phyloP scores from a whole-genome alignment of 2,113 vertebrate genomes.

The Pavo muticus region DNA sequence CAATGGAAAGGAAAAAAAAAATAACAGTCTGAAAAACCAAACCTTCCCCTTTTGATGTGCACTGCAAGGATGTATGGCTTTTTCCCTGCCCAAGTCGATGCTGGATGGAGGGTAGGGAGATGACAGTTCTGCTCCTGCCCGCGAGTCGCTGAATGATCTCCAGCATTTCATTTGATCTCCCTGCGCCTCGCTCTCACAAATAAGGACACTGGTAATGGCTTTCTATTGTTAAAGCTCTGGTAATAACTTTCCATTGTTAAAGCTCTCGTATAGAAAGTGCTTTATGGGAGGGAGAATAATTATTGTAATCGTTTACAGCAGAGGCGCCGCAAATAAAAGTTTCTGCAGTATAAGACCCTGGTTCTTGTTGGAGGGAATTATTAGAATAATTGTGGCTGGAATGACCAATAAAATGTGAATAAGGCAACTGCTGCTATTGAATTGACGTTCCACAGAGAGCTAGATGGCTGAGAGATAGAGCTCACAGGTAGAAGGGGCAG shows the following conservation, averaged over 20 bases:
- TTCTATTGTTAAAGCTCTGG: constrained; percentile 53
- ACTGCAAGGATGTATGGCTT: background rate
- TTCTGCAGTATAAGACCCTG: background rate
- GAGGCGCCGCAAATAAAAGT: background rate
- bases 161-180: constrained; percentile 44
- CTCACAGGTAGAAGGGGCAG: background rate
- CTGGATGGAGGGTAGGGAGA: background rate
- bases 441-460: background rate
- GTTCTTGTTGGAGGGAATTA: background rate
- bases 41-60: accelerated
- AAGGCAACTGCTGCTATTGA: background rate
- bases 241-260: constrained; percentile 65
- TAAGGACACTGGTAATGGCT: constrained; percentile 56
- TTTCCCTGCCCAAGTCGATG: background rate
- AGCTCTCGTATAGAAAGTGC: constrained; percentile 2
- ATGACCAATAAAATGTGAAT: constrained; percentile 2
- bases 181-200: background rate
- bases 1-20: background rate
- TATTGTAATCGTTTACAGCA: background rate
- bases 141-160: background rate
- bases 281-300: constrained; percentile 20
- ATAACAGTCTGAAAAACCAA: background rate
- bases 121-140: background rate
- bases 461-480: background rate
- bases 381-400: background rate